Conservation (phyloP, 2,113 vertebrate genomes). For the Trogon melanurus region DNA sequence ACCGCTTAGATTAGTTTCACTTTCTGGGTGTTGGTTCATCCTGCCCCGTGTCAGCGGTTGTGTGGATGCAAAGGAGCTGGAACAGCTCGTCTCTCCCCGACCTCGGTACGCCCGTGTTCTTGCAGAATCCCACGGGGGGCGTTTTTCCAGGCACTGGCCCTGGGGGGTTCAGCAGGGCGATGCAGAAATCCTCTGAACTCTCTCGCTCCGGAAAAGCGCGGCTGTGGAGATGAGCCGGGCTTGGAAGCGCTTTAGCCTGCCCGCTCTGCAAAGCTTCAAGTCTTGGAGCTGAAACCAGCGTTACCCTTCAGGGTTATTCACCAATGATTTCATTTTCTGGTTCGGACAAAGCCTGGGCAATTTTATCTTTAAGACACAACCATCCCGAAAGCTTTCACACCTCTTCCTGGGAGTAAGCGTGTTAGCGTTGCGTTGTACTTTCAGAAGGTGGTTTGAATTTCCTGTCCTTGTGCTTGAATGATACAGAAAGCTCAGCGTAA, state of each 20-base stretch:
- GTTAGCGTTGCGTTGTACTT: neutral
- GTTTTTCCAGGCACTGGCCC: neutral
- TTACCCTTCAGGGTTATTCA: neutral
- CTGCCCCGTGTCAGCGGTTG: neutral
- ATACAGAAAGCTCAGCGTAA: neutral
- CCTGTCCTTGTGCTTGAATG: neutral
- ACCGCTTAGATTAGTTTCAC: neutral
- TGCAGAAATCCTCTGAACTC: neutral
- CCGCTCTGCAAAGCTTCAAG: neutral
- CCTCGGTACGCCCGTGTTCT: fast-evolving
- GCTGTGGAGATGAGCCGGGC: neutral
- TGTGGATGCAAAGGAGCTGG: neutral
- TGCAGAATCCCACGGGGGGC: neutral
- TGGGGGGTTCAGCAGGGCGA: neutral
- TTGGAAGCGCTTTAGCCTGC: neutral
- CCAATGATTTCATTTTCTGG: neutral
- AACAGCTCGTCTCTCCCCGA: fast-evolving
- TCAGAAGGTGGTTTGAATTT: neutral
- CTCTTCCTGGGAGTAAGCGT: neutral
- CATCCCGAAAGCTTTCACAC: neutral
- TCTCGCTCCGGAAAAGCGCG: fast-evolving
- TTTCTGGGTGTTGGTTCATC: neutral
- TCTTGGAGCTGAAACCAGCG: neutral
- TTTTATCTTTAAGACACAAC: neutral
- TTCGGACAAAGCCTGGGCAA: neutral